These are phyloP conservation scores for Lepidurus couesii DNA, from an alignment of 1,140 invertebrate genomes.

Conservation along the genomic window DNA sequence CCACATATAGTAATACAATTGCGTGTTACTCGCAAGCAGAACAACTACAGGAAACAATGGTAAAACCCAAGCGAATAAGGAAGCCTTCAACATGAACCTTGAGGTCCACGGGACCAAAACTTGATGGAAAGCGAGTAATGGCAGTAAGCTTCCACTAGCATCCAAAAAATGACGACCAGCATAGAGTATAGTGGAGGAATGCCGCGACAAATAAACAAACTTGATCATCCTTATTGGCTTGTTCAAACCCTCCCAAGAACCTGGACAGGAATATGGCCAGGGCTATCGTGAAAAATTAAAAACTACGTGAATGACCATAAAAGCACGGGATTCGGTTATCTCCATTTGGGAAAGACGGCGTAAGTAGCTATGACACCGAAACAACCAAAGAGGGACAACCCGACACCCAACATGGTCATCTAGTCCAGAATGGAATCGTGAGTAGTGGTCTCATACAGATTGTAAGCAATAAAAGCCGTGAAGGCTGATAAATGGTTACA, in stretches of 20 bases:
- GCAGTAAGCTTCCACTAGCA: conserved; percentile 47
- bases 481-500: conserved; percentile 39
- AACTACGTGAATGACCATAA: conserved; percentile 38
- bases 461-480: conserved; percentile 29
- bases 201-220: conserved; percentile 43
- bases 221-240: background rate
- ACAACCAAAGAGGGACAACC: conserved; percentile 39
- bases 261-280: conserved; percentile 37
- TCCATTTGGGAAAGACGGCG: conserved; percentile 40
- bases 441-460: background rate
- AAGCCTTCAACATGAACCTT: conserved; percentile 45
- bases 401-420: conserved; percentile 39
- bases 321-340: conserved; percentile 27
- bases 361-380: conserved; percentile 40
- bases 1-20: conserved; percentile 35
- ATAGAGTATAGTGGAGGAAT: conserved; percentile 47
- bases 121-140: conserved; percentile 47
- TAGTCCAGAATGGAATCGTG: conserved; percentile 36
- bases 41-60: conserved; percentile 37
- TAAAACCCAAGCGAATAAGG: conserved; percentile 45
- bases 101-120: conserved; percentile 46
- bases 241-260: conserved; percentile 38
- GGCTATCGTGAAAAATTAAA: conserved; percentile 38
- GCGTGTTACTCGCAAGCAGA: conserved; percentile 36
- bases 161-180: conserved; percentile 47